Base-by-base conservation (phyloP, 1,140 invertebrate species). In the Holotrichia oblita region DNA sequence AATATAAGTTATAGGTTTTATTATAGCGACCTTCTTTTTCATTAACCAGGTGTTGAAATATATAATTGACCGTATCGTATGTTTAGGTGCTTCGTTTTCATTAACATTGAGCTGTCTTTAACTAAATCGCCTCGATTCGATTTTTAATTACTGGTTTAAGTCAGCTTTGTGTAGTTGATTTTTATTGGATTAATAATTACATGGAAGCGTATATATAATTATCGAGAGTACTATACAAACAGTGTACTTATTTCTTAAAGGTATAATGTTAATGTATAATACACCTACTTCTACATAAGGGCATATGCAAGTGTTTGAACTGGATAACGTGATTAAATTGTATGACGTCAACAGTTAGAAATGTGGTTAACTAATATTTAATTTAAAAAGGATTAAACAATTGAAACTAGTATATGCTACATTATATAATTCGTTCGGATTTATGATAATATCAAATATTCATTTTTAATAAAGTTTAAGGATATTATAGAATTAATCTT, bases 1-100 rank as follows among this genome's bases (percentile, higher is more conserved):
- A 79, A 79, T 77, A 73, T 59, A 73, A 76, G 44, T 76, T 76
- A 55, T 76, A 48, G 75, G 41, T 48, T 76, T 76, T 76, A 48
- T 76, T 76, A 74, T 41, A 34, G 61, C 61, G 73, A 74, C 17
- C 41, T 74, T 74, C 73, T 22, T 74, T 74, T 74, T 44, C n/a
- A 69, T 69, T 44, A 74, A 74, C 73, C 73, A 20, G 40, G 73
- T 74, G 73, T 41, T 74, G 73, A 74, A 74, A 74, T 74, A 74
- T 74, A 74, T 74, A 74, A 44, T 74, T 74, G 61, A 69, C 61
- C 20, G 61, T 69, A 69, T 69, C 61, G 27, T 69, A 69, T 34
- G 61, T 20, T 69, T 74, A 74, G 73, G 41, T 74, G 34, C 73
- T 22, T 44, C 34, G n/a, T 74, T 44, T 74, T 74, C 41, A 74